These are phyloP conservation scores for Sparus aurata DNA, from an alignment of 2,797 vertebrate genomes.

Conservation along the genomic window DNA sequence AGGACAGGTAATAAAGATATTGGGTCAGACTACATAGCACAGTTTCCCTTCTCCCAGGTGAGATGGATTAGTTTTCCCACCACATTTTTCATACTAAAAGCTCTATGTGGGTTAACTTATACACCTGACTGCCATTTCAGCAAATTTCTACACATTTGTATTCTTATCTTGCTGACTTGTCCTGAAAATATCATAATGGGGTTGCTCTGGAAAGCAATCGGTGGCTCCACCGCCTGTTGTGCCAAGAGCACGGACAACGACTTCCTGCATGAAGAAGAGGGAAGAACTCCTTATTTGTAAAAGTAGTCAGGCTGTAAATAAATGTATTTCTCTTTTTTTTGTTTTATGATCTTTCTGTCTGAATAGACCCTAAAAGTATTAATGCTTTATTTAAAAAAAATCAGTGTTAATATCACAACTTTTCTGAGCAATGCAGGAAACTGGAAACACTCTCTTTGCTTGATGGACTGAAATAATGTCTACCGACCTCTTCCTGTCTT, in stretches of 20 bases:
- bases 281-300: constrained; percentile 26
- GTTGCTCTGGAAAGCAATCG: constrained; percentile 61
- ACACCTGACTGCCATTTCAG: constrained; percentile 69
- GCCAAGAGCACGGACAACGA: constrained; percentile 25
- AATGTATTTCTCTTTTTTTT: constrained; percentile 17
- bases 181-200: constrained; percentile 51
- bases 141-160: constrained; percentile 59
- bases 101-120: constrained; percentile 61
- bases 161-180: constrained; percentile 65
- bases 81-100: constrained; percentile 56
- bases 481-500: constrained; percentile 62
- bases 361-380: constrained; percentile 27
- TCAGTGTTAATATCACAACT: constrained; percentile 27
- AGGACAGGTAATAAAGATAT: constrained; percentile 34
- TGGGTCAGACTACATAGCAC: constrained; percentile 41
- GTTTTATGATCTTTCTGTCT: constrained; percentile 24
- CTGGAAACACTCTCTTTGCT: constrained; percentile 30
- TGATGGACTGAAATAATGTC: constrained; percentile 35
- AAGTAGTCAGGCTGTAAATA: constrained; percentile 59
- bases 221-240: constrained; percentile 28
- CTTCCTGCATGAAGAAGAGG: constrained; percentile 21
- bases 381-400: constrained; percentile 14
- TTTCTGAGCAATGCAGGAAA: constrained; percentile 35
- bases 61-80: constrained; percentile 51
- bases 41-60: constrained; percentile 29